phyloP scores from a whole-genome alignment of 2,888 invertebrate species.

The Hirtodrosophila cameraria region DNA sequence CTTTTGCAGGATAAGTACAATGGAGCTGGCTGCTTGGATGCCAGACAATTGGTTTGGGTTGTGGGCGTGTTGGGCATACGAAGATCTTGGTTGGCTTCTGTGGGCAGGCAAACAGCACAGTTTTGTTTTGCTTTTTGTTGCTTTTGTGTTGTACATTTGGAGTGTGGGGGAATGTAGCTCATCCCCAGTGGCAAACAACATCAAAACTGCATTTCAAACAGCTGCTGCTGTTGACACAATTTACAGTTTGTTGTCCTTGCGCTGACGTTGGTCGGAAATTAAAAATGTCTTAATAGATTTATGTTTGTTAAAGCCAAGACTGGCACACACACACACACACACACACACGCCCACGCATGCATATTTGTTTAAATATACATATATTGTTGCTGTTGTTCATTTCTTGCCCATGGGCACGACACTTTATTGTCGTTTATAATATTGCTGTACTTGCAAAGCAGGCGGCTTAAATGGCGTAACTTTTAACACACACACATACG shows the following conservation, averaged over 20 bases:
- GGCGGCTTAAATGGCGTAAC: slow-evolving; percentile 49
- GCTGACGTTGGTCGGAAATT: slow-evolving; percentile 52
- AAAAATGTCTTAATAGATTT: slow-evolving; percentile 64
- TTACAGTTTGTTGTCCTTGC: slow-evolving; percentile 34
- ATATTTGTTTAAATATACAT: slow-evolving; percentile 1
- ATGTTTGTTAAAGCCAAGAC: slow-evolving; percentile 21
- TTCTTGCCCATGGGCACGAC: slow-evolving; percentile 26
- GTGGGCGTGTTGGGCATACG: not conserved
- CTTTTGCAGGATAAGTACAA: slow-evolving; percentile 47
- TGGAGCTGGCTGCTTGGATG: not conserved
- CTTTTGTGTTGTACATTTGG: not conserved
- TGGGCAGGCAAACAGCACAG: slow-evolving; percentile 36
- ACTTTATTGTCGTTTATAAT: slow-evolving; percentile 10
- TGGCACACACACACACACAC: slow-evolving; percentile 1
- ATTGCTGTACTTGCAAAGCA: slow-evolving; percentile 25
- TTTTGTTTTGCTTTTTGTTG: slow-evolving; percentile 15
- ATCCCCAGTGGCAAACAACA: slow-evolving; percentile 3
- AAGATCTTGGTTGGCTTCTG: slow-evolving; percentile 18
- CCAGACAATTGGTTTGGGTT: no score
- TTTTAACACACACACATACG: slow-evolving; percentile 22
- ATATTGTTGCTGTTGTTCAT: slow-evolving; percentile 18
- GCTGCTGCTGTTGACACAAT: slow-evolving; percentile 64
- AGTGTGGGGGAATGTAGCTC: no score
- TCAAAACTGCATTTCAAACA: slow-evolving; percentile 48
- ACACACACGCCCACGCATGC: not conserved